A percentile compares a stretch with the other conserved stretches of the same genome.
Conservation (phyloP, 2,888 invertebrate genomes). For the Cyaniris semiargus region DNA sequence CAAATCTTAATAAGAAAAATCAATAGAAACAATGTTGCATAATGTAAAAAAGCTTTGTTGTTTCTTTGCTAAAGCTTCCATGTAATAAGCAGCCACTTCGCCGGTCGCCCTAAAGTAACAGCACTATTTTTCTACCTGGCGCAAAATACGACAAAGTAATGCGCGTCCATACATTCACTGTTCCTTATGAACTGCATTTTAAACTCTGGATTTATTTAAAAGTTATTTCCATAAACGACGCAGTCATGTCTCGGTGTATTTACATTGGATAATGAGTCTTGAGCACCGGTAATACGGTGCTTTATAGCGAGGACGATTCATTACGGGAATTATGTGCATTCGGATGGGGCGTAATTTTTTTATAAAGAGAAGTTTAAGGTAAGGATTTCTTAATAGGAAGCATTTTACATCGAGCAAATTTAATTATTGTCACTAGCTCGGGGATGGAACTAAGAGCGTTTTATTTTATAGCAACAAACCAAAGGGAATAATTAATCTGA, state of each 20-base stretch:
- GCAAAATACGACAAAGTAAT: constrained; percentile 16
- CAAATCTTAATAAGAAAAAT: background rate
- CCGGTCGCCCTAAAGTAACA: background rate
- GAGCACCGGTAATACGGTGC: constrained; percentile 40
- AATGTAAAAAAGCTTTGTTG: background rate
- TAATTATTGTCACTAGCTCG: background rate
- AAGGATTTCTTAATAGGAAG: constrained; percentile 24
- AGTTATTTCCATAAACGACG: constrained; percentile 67
- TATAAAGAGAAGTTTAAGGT: constrained; percentile 17
- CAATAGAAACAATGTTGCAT: background rate
- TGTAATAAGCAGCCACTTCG: background rate
- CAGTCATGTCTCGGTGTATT: constrained; percentile 37
- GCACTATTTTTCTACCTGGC: background rate
- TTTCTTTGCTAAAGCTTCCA: background rate
- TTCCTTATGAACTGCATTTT: constrained; percentile 60
- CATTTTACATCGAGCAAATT: constrained; percentile 15
- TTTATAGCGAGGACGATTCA: constrained; percentile 20
- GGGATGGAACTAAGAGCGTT: background rate
- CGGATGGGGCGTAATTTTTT: constrained; percentile 32
- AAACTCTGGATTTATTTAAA: constrained; percentile 69
- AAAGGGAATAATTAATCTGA: background rate
- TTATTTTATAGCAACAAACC: background rate
- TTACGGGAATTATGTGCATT: constrained; percentile 33
- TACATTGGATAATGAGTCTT: constrained; percentile 46
- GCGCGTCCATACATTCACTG: constrained; percentile 48